Percentiles rank a stretch among this genome's conserved stretches.
Conservation (phyloP, 1,140 invertebrate species). For the Drosophila pallidifrons region DNA sequence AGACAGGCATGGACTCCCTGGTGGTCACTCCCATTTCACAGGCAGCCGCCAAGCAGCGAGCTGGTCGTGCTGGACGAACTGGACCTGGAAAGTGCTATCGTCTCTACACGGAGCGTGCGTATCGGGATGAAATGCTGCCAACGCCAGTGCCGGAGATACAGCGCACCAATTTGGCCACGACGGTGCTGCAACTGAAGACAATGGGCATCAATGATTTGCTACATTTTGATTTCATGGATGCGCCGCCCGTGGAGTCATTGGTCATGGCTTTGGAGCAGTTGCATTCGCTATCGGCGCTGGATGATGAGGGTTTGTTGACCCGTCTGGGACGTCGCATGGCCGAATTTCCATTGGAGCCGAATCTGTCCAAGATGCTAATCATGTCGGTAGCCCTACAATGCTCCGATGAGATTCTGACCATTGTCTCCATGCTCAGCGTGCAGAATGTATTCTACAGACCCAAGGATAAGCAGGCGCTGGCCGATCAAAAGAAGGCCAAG, state of each 20-base stretch:
- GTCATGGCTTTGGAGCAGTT: constrained; percentile 99
- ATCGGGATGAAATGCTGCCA: constrained; percentile 99
- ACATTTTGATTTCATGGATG: constrained; percentile 99
- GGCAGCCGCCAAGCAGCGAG: constrained; percentile 98
- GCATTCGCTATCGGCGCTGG: constrained; percentile 98
- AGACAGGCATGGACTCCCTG: constrained; percentile 99
- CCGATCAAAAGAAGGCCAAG: constrained; percentile 99
- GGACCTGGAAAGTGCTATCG: constrained; percentile 99
- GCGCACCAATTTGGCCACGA: constrained; percentile 98
- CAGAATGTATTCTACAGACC: constrained; percentile 99
- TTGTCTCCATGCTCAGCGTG: constrained; percentile 99
- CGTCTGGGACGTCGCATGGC: constrained; percentile 98
- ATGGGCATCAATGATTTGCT: constrained; percentile 99
- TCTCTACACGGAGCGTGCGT: constrained; percentile 99
- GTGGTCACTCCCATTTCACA: constrained; percentile 99
- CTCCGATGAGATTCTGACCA: constrained; percentile 99
- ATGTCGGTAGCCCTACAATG: constrained; percentile 99
- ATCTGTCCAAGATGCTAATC: constrained; percentile 99
- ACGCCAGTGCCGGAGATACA: constrained; percentile 99
- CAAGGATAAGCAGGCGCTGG: constrained; percentile 98
- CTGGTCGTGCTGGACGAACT: constrained; percentile 97
- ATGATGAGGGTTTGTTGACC: constrained; percentile 98
- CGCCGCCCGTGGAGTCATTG: constrained; percentile 97
- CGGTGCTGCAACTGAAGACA: constrained; percentile 97
- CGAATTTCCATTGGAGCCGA: constrained; percentile 99